phyloP scores from a whole-genome alignment of 2,797 vertebrate genomes.

The Neopelma chrysocephalum region DNA sequence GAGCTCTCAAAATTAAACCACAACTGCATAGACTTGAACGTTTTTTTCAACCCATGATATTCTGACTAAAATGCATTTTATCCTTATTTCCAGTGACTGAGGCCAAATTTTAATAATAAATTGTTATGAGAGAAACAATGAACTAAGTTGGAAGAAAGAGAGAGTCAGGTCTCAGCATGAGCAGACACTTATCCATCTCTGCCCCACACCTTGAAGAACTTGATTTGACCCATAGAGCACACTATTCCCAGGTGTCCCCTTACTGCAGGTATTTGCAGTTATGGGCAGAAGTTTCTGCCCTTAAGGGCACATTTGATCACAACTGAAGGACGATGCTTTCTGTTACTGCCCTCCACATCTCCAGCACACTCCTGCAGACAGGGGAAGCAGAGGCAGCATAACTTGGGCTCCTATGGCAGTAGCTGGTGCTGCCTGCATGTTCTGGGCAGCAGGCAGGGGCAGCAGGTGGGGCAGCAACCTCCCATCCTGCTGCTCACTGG shows the following conservation, averaged over 20 bases:
- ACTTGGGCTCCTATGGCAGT: fast-evolving
- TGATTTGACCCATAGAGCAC: neutral
- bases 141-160: neutral
- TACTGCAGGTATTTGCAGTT: neutral
- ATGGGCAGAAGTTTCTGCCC: neutral
- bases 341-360: neutral
- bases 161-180: neutral
- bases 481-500: fast-evolving
- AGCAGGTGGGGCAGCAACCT: neutral
- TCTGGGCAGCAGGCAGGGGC: neutral
- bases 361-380: neutral
- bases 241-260: neutral
- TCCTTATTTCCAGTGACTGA: neutral
- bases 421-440: fast-evolving
- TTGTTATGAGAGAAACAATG: neutral
- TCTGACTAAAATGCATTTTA: neutral
- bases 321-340: neutral
- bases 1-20: neutral
- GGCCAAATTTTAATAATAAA: neutral
- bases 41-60: neutral
- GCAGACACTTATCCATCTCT: neutral
- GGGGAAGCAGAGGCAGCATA: fast-evolving
- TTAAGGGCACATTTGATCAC: neutral
- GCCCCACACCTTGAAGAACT: neutral
- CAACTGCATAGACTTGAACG: neutral